phyloP scores from a whole-genome alignment of 2,797 vertebrate species.

The Labroides dimidiatus region DNA sequence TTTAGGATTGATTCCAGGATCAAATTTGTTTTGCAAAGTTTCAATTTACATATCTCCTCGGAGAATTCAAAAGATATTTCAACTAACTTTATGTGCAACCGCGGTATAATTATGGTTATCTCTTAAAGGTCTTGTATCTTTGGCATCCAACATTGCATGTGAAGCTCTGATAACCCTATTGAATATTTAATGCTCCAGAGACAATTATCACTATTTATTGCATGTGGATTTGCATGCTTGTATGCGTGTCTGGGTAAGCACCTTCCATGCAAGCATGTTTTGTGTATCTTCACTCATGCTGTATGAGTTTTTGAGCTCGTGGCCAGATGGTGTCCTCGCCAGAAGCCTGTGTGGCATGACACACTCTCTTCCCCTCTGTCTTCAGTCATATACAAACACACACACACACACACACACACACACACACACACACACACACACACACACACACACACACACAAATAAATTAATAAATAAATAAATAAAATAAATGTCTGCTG shows the following conservation, averaged over 20 bases:
- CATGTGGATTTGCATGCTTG: background rate
- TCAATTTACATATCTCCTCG: too few species aligned
- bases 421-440: background rate
- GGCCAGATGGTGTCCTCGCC: conserved; percentile 70
- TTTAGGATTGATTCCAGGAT: too few species aligned
- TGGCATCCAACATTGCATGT: conserved; percentile 3
- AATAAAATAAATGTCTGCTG: too few species aligned
- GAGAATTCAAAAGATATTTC: too few species aligned
- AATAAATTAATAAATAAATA: too few species aligned
- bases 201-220: conserved; percentile 37
- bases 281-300: conserved; percentile 61
- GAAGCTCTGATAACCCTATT: conserved; percentile 5
- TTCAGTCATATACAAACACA: background rate
- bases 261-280: conserved; percentile 33
- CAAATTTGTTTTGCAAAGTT: too few species aligned
- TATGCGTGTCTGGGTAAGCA: background rate
- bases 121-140: conserved; percentile 5
- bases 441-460: conserved; percentile 17
- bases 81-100: background rate
- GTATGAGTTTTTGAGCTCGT: conserved; percentile 55
- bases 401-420: conserved; percentile 6
- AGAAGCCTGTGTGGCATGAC: conserved; percentile 48
- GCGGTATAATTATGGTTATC: background rate
- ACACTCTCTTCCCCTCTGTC: conserved; percentile 5
- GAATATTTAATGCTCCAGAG: conserved; percentile 19